These are phyloP conservation scores for Lacerta agilis DNA, from an alignment of 2,797 vertebrate genomes.

Conservation along the genomic window DNA sequence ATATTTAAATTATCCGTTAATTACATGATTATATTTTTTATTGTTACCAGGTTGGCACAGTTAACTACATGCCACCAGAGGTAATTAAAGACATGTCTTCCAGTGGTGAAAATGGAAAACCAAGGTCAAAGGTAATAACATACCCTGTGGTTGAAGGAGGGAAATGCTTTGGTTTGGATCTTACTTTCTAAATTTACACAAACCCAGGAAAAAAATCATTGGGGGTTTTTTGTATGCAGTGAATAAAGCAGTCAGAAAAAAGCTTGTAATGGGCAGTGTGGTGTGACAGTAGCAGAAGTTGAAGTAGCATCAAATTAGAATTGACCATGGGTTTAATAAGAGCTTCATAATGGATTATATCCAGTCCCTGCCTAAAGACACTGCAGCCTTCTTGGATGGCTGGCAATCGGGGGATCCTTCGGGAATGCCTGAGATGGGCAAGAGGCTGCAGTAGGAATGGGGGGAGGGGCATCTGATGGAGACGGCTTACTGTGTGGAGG, in stretches of 20 bases:
- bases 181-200: background rate
- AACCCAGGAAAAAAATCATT: background rate
- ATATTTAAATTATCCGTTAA: background rate
- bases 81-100: conserved; percentile 94
- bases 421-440: background rate
- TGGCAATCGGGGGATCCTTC: too few relatives aligned
- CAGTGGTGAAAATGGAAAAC: conserved; percentile 85
- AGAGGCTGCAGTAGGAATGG: too few relatives aligned
- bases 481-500: background rate
- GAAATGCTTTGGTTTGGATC: background rate
- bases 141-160: background rate
- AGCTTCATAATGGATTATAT: background rate
- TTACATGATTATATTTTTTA: conserved; percentile 25
- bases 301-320: background rate
- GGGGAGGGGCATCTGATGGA: too few relatives aligned
- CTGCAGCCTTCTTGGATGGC: background rate
- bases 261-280: background rate
- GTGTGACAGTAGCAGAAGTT: background rate
- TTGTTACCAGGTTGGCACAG: conserved; percentile 89
- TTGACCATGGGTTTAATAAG: background rate
- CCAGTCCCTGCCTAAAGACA: background rate
- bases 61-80: conserved; percentile 98
- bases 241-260: background rate
- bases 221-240: background rate
- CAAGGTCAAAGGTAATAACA: conserved; percentile 87